Percentiles rank a stretch among this genome's conserved stretches.
Conservation (phyloP, 2,797 vertebrate species). For the Serranus cabrilla region DNA sequence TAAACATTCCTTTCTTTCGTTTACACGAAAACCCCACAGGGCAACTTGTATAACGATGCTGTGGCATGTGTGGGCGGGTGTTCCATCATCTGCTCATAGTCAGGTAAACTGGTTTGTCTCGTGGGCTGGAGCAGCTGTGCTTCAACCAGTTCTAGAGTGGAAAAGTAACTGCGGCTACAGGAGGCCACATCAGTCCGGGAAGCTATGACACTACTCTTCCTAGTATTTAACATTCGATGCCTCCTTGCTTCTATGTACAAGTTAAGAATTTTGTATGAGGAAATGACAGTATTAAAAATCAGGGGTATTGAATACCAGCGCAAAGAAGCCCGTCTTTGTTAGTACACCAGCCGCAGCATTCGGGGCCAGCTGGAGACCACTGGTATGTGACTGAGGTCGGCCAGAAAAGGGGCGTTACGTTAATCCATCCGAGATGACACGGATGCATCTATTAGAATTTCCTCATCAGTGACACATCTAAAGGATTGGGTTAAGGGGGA, state of each 20-base stretch:
- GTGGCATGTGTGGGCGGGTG: background rate
- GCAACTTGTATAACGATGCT: background rate
- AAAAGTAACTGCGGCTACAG: background rate
- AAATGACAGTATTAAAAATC: constrained; percentile 1
- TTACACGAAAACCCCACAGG: background rate
- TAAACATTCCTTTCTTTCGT: background rate
- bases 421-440: background rate
- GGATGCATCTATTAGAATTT: constrained; percentile 1
- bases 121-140: background rate
- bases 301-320: background rate
- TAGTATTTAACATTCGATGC: background rate
- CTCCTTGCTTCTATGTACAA: constrained; percentile 13
- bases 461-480: background rate
- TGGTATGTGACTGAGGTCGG: constrained; percentile 15
- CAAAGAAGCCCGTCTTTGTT: constrained; percentile 8
- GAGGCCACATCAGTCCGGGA: background rate
- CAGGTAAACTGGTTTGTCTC: constrained; percentile 1
- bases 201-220: background rate
- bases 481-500: no score
- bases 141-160: background rate
- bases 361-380: background rate
- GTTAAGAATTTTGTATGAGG: constrained; percentile 13
- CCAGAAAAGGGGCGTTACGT: background rate
- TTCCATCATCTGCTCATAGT: background rate
- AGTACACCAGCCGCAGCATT: background rate